These are phyloP conservation scores for Unio delphinus DNA, from an alignment of 2,888 invertebrate genomes.

Conservation along the genomic window DNA sequence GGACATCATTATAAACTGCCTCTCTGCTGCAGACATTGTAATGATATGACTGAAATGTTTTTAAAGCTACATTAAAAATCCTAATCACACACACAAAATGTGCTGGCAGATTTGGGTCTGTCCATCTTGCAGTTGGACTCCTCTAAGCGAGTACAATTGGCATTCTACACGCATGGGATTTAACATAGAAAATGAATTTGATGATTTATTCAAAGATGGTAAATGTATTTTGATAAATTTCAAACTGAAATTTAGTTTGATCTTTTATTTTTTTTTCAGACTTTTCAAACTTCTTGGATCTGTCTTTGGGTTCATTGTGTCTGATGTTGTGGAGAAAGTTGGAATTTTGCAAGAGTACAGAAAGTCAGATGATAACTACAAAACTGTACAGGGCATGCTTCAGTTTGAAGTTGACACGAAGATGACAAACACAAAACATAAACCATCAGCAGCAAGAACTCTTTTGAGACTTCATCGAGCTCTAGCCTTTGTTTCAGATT, in stretches of 20 bases:
- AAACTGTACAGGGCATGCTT: slow-evolving; percentile 89
- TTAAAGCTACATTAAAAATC: too few relatives aligned
- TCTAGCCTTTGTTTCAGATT: slow-evolving; percentile 89
- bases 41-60: too few relatives aligned
- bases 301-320: slow-evolving; percentile 92
- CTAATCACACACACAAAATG: too few relatives aligned
- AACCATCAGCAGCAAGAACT: slow-evolving; percentile 87
- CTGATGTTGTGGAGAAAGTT: slow-evolving; percentile 90
- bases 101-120: too few relatives aligned
- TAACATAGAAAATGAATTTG: too few relatives aligned
- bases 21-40: too few relatives aligned
- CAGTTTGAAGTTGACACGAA: slow-evolving; percentile 83
- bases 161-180: too few relatives aligned
- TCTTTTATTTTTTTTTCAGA: slow-evolving; percentile 74
- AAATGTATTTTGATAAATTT: too few relatives aligned
- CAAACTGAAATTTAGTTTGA: not conserved
- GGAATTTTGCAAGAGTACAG: slow-evolving; percentile 81
- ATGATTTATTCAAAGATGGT: too few relatives aligned
- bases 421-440: slow-evolving; percentile 75
- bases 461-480: slow-evolving; percentile 91
- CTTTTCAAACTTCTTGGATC: slow-evolving; percentile 90
- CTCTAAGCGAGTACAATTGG: too few relatives aligned
- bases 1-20: too few relatives aligned
- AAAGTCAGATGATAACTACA: slow-evolving; percentile 69
- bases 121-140: too few relatives aligned